Evolutionary conservation across 2,113 vertebrate genomes (phyloP), one percentile per base, ranked within the genome.

Genomic region (Alligator mississippiensis): DNA sequence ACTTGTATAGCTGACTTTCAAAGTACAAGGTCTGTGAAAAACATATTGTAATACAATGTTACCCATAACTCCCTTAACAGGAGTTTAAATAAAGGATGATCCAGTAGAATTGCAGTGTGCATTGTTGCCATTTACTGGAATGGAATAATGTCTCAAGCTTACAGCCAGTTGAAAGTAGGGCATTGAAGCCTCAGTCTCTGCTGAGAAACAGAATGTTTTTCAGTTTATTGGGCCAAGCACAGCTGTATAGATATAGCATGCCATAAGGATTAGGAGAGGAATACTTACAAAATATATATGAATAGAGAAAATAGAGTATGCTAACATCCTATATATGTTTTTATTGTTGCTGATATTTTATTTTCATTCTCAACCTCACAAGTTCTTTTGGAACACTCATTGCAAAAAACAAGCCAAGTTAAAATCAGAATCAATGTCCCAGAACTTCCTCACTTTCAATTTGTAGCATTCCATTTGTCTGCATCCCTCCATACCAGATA

Each of bases 51-150:
- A 91, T 95, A 92, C 94, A 95, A 95, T 88, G 89, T 76, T 90
- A 94, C 89, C 93, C 96, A 84, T 75, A 87, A 80, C 87, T 88
- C 89, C 76, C 94, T 78, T 96, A 92, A 96, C 62, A 95, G 95
- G 89, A 89, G 96, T 96, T 95, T 97, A 77, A 95, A 94, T 97
- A 91, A 89, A 82, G 93, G 92, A 97, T 96, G 93, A 96, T 92
- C 92, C 95, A 76, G 83, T 88, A 92, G 96, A 90, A 95, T 95
- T 92, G 84, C 87, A 92, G 47, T 80, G 76, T 58, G 47, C 89
- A 85, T 66, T 74, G 80, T 90, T 88, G 89, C 92, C 10, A 13
- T 92, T 96, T 38, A 86, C 83, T 64, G 96, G 92, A 88, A 89
- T 70, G 66, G 88, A 94, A 85, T 95, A 21, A 30, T 84, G 85